Percentiles rank a stretch among this genome's conserved stretches.
These are phyloP conservation scores for Bellardia bayeri DNA, from an alignment of 2,888 invertebrate species.

Conservation along the genomic window DNA sequence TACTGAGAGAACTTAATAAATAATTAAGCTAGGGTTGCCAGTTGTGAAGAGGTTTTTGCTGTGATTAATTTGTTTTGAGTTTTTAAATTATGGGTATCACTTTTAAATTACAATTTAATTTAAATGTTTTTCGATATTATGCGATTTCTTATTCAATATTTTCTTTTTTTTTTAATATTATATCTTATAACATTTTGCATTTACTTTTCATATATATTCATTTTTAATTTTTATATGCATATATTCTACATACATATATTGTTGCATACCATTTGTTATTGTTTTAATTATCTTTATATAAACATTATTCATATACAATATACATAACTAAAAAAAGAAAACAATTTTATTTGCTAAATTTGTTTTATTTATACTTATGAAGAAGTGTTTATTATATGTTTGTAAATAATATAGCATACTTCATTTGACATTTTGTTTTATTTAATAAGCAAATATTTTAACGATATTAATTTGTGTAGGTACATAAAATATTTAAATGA, in stretches of 20 bases:
- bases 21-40: background rate
- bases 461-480: background rate
- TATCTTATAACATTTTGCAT: too few relatives aligned
- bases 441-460: too few relatives aligned
- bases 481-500: too few relatives aligned
- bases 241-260: background rate
- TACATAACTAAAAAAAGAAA: background rate
- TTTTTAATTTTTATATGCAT: too few relatives aligned
- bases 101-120: too few relatives aligned
- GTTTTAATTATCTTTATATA: background rate
- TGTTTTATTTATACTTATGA: background rate
- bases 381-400: background rate
- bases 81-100: too few relatives aligned
- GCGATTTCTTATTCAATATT: too few relatives aligned
- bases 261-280: background rate
- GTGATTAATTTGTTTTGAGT: background rate
- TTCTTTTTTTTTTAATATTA: too few relatives aligned
- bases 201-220: too few relatives aligned
- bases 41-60: background rate
- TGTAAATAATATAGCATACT: background rate
- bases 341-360: background rate
- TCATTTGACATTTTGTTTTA: background rate
- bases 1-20: background rate
- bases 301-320: too few relatives aligned
- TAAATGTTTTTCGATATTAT: too few relatives aligned